Conservation (phyloP, 2,113 vertebrate species). For the Amblyornis subalaris region DNA sequence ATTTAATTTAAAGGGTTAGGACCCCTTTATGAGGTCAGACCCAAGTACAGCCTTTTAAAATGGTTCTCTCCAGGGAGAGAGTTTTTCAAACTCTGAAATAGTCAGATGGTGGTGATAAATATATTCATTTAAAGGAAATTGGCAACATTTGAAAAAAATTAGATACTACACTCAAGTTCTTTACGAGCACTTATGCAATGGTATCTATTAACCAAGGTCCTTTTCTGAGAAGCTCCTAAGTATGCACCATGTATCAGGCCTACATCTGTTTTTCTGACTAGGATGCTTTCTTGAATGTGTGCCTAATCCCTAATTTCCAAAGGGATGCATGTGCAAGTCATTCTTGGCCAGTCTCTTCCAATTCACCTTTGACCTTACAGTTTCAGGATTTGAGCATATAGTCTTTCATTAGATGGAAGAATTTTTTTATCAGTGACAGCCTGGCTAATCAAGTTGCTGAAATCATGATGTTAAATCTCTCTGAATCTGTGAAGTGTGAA, state of each 20-base stretch:
- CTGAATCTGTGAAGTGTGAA: background rate
- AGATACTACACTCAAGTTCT: background rate
- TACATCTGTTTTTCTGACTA: background rate
- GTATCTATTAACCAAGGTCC: background rate
- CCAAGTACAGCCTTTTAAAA: background rate
- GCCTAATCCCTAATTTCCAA: background rate
- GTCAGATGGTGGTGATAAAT: background rate
- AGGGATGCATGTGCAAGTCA: background rate
- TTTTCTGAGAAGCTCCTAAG: background rate
- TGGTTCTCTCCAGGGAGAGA: background rate
- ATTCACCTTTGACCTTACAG: background rate
- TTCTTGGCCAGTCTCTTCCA: background rate
- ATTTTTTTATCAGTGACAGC: background rate
- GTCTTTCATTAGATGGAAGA: background rate
- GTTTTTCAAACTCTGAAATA: background rate
- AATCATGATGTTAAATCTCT: background rate
- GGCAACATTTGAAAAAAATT: background rate
- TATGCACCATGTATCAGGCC: accelerated
- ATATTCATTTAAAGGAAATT: background rate
- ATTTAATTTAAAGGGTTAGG: constrained; percentile 41
- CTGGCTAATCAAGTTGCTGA: background rate
- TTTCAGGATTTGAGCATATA: background rate
- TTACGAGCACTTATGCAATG: background rate
- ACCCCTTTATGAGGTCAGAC: background rate
- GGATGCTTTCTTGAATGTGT: background rate